phyloP scores from a whole-genome alignment of 1,140 invertebrate genomes.

The Carposina sasakii region DNA sequence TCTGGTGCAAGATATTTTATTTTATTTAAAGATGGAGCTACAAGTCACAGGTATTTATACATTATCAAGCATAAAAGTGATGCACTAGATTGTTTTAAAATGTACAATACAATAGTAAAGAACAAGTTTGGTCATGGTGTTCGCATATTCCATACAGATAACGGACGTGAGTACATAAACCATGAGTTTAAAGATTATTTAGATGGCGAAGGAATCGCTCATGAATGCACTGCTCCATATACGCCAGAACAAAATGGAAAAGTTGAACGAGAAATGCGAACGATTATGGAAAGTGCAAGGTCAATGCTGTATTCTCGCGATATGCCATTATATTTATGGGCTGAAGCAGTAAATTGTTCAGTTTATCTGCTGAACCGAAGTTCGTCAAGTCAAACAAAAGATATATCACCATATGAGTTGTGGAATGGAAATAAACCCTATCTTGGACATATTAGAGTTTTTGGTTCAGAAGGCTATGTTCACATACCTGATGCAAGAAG shows the following conservation, averaged over 20 bases:
- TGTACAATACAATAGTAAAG: conserved; percentile 33
- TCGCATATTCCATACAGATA: conserved; percentile 36
- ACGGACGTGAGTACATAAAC: conserved; percentile 48
- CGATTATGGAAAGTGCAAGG: too few relatives aligned
- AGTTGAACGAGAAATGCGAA: conserved; percentile 48
- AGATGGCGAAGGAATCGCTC: conserved; percentile 32
- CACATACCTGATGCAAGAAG: conserved; percentile 23
- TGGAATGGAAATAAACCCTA: conserved; percentile 24
- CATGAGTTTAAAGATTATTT: conserved; percentile 32
- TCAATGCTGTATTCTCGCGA: conserved; percentile 32
- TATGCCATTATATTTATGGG: conserved; percentile 24
- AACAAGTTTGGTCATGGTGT: conserved; percentile 36
- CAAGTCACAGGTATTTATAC: conserved; percentile 50
- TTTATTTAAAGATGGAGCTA: conserved; percentile 58
- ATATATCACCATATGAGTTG: conserved; percentile 23
- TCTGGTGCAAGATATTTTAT: conserved; percentile 58
- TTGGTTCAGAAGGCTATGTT: conserved; percentile 23
- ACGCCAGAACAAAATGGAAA: conserved; percentile 57
- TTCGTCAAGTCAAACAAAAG: conserved; percentile 24
- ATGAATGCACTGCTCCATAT: conserved; percentile 33
- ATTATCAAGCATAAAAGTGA: conserved; percentile 57
- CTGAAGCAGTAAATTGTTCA: conserved; percentile 36
- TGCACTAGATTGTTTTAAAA: conserved; percentile 37
- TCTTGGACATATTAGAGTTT: conserved; percentile 18
- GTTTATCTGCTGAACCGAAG: conserved; percentile 50